phyloP scores from a whole-genome alignment of 2,888 invertebrate genomes.

The Himalopsyche kuldschensis region DNA sequence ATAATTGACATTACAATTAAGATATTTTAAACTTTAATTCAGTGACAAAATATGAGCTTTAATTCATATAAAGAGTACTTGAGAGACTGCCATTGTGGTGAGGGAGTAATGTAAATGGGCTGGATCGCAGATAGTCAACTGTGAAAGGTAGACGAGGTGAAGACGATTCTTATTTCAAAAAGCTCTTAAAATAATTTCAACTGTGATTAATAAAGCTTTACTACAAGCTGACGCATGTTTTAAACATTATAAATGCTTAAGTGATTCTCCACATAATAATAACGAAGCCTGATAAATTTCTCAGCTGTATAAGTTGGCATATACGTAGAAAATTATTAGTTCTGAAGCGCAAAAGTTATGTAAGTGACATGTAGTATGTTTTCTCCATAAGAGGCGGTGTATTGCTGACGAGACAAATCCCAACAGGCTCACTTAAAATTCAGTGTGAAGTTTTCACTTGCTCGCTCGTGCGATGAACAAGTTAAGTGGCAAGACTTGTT shows the following conservation, averaged over 20 bases:
- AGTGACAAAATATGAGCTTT: too few species aligned
- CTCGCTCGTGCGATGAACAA: not conserved
- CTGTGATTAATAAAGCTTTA: too few species aligned
- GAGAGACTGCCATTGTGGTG: too few species aligned
- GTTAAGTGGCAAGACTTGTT: not conserved
- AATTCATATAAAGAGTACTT: too few species aligned
- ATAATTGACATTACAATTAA: too few species aligned
- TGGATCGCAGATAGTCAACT: too few species aligned
- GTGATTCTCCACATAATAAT: not conserved
- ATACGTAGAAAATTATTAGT: not conserved
- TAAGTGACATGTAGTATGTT: not conserved
- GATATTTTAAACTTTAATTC: too few species aligned
- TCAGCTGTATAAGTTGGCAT: not conserved
- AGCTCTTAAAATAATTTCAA: not conserved
- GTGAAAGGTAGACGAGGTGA: too few species aligned
- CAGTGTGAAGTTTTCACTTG: slow-evolving; percentile 14
- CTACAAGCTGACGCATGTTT: too few species aligned
- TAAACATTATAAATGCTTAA: too few species aligned
- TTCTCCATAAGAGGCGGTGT: not conserved
- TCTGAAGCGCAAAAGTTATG: not conserved
- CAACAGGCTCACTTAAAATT: slow-evolving; percentile 12
- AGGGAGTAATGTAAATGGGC: too few species aligned
- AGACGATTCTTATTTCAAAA: not conserved
- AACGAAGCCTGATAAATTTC: not conserved
- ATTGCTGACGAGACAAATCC: not conserved